Conservation (phyloP, 2,888 invertebrate species). For the Nephrotoma appendiculata region DNA sequence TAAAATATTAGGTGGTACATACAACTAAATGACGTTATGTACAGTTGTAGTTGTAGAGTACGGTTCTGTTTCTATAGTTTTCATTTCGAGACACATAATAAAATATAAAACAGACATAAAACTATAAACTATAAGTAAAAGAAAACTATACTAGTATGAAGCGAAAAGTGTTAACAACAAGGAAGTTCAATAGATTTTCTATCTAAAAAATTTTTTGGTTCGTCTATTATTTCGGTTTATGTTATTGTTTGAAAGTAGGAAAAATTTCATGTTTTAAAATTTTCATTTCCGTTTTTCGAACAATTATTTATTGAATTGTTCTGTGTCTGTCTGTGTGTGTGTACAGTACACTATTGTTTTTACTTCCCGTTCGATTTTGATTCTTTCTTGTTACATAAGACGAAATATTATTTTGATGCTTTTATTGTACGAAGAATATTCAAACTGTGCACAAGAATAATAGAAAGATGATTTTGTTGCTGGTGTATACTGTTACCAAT, state of each 20-base stretch:
- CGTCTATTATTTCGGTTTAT: not conserved
- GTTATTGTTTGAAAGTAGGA: not conserved
- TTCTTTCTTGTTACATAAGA: not conserved
- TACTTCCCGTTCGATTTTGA: not conserved
- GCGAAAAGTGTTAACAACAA: not conserved
- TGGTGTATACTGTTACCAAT: not conserved
- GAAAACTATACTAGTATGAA: not conserved
- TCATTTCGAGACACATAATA: not conserved
- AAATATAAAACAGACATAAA: not conserved
- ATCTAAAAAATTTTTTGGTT: not conserved
- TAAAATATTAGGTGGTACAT: too few species aligned
- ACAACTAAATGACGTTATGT: too few species aligned
- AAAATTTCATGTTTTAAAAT: not conserved
- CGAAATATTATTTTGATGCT: not conserved
- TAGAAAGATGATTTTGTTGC: not conserved
- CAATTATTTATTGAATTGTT: not conserved
- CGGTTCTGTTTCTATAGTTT: too few species aligned
- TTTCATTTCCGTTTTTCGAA: not conserved
- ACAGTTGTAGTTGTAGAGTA: too few species aligned
- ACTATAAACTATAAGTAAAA: not conserved
- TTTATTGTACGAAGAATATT: not conserved
- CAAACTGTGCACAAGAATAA: not conserved
- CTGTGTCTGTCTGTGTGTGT: not conserved
- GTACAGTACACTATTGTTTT: not conserved
- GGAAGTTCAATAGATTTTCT: not conserved